Conservation (phyloP, 2,113 vertebrate species). For the Tautogolabrus adspersus region DNA sequence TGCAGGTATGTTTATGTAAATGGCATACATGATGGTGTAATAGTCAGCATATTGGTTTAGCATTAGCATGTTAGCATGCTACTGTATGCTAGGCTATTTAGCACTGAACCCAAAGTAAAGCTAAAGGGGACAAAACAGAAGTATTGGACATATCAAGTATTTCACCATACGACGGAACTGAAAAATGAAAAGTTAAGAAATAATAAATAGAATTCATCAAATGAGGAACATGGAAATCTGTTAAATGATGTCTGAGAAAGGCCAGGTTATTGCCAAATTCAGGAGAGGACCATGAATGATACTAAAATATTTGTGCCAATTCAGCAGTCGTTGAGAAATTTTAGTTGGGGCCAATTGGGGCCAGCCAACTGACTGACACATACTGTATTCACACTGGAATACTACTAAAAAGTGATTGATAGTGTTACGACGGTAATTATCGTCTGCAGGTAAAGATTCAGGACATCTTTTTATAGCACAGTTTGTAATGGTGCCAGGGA, state of each 20-base stretch:
- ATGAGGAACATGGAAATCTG: too few relatives aligned
- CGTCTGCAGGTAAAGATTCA: conserved; percentile 19
- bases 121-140: not conserved
- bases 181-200: too few relatives aligned
- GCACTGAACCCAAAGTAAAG: not conserved
- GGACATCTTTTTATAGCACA: not conserved
- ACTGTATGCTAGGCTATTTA: too few relatives aligned
- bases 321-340: not conserved
- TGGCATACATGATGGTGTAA: not conserved
- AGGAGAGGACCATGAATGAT: too few relatives aligned
- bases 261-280: too few relatives aligned
- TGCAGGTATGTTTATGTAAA: not conserved
- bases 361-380: too few relatives aligned
- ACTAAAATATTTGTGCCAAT: too few relatives aligned
- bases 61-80: not conserved
- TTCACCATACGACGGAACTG: too few relatives aligned
- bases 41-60: not conserved
- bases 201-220: too few relatives aligned
- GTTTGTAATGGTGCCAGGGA: not conserved
- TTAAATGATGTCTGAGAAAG: too few relatives aligned
- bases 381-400: not conserved
- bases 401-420: not conserved
- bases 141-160: too few relatives aligned
- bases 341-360: not conserved
- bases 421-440: not conserved